Percentiles rank a stretch among this genome's conserved stretches.
phyloP scores from a whole-genome alignment of 2,113 vertebrate species.

The Scolopax mira region DNA sequence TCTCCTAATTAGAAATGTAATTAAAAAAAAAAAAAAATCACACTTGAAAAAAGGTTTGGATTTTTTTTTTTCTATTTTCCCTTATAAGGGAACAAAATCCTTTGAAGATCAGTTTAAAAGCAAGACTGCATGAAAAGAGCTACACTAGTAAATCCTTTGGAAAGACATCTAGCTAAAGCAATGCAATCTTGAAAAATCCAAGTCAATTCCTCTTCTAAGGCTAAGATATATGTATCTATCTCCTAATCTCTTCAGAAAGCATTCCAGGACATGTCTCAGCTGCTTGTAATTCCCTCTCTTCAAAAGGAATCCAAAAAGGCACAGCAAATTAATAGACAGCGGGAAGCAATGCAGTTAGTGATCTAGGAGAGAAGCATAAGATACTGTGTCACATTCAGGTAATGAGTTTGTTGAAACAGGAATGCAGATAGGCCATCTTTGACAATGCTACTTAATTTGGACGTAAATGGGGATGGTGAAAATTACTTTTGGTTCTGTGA shows the following conservation, averaged over 20 bases:
- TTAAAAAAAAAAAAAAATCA: constrained; percentile 2
- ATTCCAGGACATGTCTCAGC: not conserved
- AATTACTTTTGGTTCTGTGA: not conserved
- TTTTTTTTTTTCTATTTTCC: not conserved
- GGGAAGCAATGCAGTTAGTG: not conserved
- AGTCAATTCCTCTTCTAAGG: not conserved
- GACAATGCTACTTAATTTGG: not conserved
- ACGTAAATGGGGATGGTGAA: not conserved
- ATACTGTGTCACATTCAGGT: no score
- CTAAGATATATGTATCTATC: no score
- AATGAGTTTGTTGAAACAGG: no score
- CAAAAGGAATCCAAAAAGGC: not conserved
- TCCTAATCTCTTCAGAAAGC: not conserved
- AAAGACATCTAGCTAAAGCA: not conserved
- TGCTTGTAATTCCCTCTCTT: not conserved
- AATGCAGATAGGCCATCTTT: no score
- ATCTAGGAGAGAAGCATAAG: not conserved
- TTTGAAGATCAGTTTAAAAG: not conserved
- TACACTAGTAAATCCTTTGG: not conserved
- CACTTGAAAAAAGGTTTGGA: not conserved
- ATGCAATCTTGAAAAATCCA: not conserved
- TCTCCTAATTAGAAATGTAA: not conserved
- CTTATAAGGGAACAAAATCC: not conserved
- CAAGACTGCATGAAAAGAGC: not conserved
- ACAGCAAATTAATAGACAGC: not conserved